A percentile compares a stretch with the other conserved stretches of the same genome.
Conservation (phyloP, 1,140 invertebrate genomes). For the Cydia strobilella region DNA sequence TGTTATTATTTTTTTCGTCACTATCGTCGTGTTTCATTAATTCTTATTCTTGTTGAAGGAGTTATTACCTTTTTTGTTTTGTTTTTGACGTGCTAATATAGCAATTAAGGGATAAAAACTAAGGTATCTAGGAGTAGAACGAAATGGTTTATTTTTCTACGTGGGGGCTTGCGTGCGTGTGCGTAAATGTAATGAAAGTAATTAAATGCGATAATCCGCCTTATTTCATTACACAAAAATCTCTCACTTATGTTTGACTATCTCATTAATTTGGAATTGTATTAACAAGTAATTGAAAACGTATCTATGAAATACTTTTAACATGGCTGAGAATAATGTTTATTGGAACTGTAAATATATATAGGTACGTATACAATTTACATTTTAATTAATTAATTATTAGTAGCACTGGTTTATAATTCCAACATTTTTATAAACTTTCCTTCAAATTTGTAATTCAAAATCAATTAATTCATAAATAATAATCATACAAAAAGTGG, state of each 20-base stretch:
- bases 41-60: slow-evolving; percentile 17
- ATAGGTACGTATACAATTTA: too few relatives aligned
- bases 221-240: not conserved
- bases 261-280: not conserved
- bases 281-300: not conserved
- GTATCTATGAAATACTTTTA: not conserved
- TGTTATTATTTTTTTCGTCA: slow-evolving; percentile 43
- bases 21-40: slow-evolving; percentile 43
- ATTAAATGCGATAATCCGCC: slow-evolving; percentile 11
- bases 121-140: not conserved
- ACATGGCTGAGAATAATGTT: not conserved
- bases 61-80: slow-evolving; percentile 19
- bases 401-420: too few relatives aligned
- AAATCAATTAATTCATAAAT: too few relatives aligned
- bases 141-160: not conserved
- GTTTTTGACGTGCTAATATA: slow-evolving; percentile 11
- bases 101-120: slow-evolving; percentile 23
- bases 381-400: too few relatives aligned
- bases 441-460: too few relatives aligned
- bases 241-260: not conserved
- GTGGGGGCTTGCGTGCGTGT: not conserved
- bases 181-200: slow-evolving; percentile 17
- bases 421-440: too few relatives aligned
- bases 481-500: too few relatives aligned
- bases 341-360: too few relatives aligned